These are phyloP conservation scores for Drosophila funebris DNA, from an alignment of 1,140 invertebrate species.

Conservation along the genomic window DNA sequence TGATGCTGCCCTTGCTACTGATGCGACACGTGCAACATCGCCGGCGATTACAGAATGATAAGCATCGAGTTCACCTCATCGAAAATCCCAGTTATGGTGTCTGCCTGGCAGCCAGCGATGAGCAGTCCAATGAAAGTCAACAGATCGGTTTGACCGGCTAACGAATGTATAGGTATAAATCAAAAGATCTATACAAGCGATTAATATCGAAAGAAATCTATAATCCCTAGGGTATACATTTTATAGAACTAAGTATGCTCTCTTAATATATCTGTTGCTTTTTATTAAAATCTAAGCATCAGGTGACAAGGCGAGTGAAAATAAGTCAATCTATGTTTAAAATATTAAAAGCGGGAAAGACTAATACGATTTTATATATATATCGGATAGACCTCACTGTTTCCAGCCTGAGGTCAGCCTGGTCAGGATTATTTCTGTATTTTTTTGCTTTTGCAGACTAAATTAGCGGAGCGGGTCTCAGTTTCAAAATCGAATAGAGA, in stretches of 20 bases:
- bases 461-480: too few species aligned
- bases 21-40: conserved; percentile 55
- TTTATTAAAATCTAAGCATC: too few species aligned
- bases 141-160: conserved; percentile 50
- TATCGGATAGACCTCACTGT: too few species aligned
- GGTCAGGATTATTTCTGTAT: too few species aligned
- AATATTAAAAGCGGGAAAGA: too few species aligned
- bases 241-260: not conserved
- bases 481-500: too few species aligned
- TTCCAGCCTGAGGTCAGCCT: too few species aligned
- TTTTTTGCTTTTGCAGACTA: too few species aligned
- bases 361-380: too few species aligned
- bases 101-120: conserved; percentile 51
- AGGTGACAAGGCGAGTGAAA: too few species aligned
- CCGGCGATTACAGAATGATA: conserved; percentile 38
- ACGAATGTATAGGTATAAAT: not conserved
- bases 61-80: conserved; percentile 59
- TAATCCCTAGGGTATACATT: not conserved
- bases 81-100: conserved; percentile 78
- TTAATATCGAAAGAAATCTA: not conserved
- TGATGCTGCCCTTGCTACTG: conserved; percentile 56
- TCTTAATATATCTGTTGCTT: not conserved
- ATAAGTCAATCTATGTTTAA: too few species aligned
- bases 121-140: conserved; percentile 33
- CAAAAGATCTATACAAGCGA: not conserved